Conservation (phyloP, 2,888 invertebrate species). For the Griposia aprilina region DNA sequence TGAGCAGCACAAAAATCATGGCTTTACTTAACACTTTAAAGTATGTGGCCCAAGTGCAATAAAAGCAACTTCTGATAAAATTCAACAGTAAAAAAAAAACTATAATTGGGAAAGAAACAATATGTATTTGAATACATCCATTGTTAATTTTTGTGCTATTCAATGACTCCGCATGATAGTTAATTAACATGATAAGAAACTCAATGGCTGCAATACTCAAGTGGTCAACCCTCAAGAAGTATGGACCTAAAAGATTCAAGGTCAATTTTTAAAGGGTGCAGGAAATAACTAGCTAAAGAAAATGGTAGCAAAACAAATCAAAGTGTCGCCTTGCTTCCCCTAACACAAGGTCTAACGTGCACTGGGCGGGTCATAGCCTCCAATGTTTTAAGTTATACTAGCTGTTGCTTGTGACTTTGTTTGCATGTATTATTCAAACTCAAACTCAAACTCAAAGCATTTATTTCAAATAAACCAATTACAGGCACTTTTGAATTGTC, state of each 20-base stretch:
- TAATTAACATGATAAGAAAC: neutral
- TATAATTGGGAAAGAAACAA: neutral
- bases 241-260: neutral
- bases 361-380: neutral
- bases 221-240: neutral
- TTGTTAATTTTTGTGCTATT: constrained; percentile 9
- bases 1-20: neutral
- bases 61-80: neutral
- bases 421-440: too few species aligned
- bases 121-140: neutral
- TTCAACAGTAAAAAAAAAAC: neutral
- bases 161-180: neutral
- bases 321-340: neutral
- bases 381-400: too few species aligned
- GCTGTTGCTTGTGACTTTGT: too few species aligned
- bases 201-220: neutral
- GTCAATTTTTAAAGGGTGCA: neutral
- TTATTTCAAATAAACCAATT: too few species aligned
- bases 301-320: neutral
- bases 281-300: neutral
- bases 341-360: too few species aligned
- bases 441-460: too few species aligned
- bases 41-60: neutral
- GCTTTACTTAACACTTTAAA: neutral
- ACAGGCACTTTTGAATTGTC: too few species aligned